phyloP scores from a whole-genome alignment of 2,113 vertebrate species.

The Pterocles burchelli region DNA sequence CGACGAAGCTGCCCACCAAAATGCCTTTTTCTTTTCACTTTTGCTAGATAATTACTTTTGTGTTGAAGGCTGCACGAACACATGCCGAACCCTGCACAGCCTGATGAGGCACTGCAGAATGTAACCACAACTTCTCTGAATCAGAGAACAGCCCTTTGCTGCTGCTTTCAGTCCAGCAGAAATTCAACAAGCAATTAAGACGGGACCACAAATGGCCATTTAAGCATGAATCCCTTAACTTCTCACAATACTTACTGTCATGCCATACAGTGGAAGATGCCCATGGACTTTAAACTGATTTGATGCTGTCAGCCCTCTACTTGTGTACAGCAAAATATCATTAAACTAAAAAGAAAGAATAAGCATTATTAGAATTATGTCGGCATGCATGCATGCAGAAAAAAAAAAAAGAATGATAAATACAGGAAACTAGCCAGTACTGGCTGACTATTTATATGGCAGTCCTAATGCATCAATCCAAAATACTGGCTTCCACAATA shows the following conservation, averaged over 20 bases:
- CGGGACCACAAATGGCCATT: not conserved
- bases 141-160: not conserved
- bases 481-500: not conserved
- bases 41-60: not conserved
- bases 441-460: not conserved
- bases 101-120: not conserved
- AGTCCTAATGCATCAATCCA: not conserved
- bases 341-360: slow-evolving; percentile 83
- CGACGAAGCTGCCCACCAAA: not conserved
- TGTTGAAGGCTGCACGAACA: not conserved
- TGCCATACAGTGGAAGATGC: slow-evolving; percentile 89
- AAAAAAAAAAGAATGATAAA: not conserved
- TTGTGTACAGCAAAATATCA: slow-evolving; percentile 92
- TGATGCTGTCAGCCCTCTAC: slow-evolving; percentile 89
- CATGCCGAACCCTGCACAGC: not conserved
- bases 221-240: not conserved
- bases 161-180: not conserved
- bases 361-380: not conserved
- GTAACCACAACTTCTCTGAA: not conserved
- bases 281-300: slow-evolving; percentile 98
- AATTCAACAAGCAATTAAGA: not conserved
- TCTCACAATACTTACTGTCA: slow-evolving; percentile 86
- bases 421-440: not conserved
- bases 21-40: not conserved
- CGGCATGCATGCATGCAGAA: not conserved